These are phyloP conservation scores for Rhinogobius similis DNA, from an alignment of 2,113 vertebrate genomes.

Conservation along the genomic window DNA sequence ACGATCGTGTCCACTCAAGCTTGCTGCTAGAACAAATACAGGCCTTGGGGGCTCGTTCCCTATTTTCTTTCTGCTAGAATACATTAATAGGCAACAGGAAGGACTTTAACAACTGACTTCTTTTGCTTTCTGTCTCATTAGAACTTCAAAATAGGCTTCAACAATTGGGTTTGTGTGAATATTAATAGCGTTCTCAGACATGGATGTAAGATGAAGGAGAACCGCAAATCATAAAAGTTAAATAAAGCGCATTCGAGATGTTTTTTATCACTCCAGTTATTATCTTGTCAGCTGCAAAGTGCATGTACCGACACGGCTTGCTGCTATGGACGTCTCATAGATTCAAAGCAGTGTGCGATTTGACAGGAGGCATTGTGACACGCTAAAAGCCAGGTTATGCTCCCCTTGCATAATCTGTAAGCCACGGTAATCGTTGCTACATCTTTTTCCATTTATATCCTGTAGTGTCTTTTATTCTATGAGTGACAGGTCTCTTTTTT, in stretches of 20 bases:
- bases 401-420: slow-evolving; percentile 63
- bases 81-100: slow-evolving; percentile 40
- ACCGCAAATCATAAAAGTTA: slow-evolving; percentile 49
- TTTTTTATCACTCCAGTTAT: slow-evolving; percentile 47
- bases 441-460: slow-evolving; percentile 63
- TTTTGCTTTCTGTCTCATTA: slow-evolving; percentile 7
- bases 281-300: slow-evolving; percentile 39
- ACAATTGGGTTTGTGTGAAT: slow-evolving; percentile 32
- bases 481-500: slow-evolving; percentile 53
- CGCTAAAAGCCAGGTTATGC: slow-evolving; percentile 68
- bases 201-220: slow-evolving; percentile 2
- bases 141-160: slow-evolving; percentile 24
- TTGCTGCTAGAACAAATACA: slow-evolving; percentile 58
- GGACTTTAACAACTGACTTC: slow-evolving; percentile 1
- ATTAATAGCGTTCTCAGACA: slow-evolving; percentile 30
- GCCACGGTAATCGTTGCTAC: slow-evolving; percentile 35
- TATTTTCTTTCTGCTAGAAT: slow-evolving; percentile 42
- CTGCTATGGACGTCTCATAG: slow-evolving; percentile 32
- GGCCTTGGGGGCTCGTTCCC: slow-evolving; percentile 39
- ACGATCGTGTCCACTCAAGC: slow-evolving; percentile 65
- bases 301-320: neutral
- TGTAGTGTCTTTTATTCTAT: slow-evolving; percentile 50
- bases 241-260: slow-evolving; percentile 48
- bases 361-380: slow-evolving; percentile 54
- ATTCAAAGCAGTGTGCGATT: slow-evolving; percentile 55